These are phyloP conservation scores for Crenuchus spilurus DNA, from an alignment of 2,797 vertebrate species.

Conservation along the genomic window DNA sequence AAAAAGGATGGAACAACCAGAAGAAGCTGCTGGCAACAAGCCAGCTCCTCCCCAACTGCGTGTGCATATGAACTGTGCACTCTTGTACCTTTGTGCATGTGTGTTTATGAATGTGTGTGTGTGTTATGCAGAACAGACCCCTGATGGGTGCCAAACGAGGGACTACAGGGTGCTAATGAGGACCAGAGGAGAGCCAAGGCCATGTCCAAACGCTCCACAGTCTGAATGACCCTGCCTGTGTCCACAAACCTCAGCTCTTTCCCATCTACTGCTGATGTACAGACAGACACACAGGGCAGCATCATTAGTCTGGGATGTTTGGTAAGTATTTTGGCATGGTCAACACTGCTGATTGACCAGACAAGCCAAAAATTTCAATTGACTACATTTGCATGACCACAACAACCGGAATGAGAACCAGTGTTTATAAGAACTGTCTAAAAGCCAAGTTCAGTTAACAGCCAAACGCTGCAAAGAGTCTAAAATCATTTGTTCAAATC, in stretches of 20 bases:
- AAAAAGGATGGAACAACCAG: not conserved
- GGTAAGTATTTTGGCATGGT: conserved; percentile 1
- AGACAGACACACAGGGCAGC: not conserved
- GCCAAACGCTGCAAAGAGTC: no score
- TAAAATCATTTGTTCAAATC: no score
- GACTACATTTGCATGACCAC: no score
- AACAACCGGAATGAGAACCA: no score
- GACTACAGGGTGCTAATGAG: conserved; percentile 52
- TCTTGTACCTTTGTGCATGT: not conserved
- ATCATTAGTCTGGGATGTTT: not conserved
- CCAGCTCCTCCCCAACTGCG: not conserved
- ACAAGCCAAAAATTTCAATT: not conserved
- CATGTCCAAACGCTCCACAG: conserved; percentile 31
- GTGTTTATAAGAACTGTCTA: no score
- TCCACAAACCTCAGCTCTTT: not conserved
- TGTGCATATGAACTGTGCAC: not conserved
- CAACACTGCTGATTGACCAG: not conserved
- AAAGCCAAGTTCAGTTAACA: no score
- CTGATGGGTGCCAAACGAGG: conserved; percentile 47
- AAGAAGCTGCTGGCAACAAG: not conserved
- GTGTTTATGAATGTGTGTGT: conserved; percentile 1
- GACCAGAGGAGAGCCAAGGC: conserved; percentile 35
- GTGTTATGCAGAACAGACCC: conserved; percentile 26
- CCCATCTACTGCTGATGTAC: not conserved
- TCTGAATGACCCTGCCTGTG: not conserved